Evolutionary conservation across 2,888 invertebrate genomes (phyloP).

Genomic region (Drosophila antonietae): DNA sequence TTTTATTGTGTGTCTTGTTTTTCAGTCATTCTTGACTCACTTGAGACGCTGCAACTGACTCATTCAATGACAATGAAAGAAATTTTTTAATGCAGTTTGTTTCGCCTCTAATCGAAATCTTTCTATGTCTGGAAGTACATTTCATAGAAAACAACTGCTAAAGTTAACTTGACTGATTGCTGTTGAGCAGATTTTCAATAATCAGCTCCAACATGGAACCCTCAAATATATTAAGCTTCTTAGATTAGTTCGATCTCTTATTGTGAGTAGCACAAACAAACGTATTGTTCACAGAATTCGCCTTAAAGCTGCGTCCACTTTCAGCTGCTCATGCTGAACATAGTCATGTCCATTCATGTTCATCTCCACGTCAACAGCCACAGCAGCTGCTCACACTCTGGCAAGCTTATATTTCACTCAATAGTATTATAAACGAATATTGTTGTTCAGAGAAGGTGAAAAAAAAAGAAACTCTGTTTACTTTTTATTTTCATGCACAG

Average conservation of each 20-base stretch:
- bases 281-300: too few relatives aligned
- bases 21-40: not conserved
- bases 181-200: too few relatives aligned
- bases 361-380: not conserved
- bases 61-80: not conserved
- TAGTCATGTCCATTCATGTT: not conserved
- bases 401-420: conserved; percentile 1
- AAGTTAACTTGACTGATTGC: too few relatives aligned
- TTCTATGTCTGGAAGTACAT: not conserved
- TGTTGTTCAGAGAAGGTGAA: not conserved
- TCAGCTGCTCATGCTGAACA: not conserved
- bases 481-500: not conserved
- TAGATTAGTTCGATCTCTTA: too few relatives aligned
- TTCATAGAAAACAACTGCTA: not conserved
- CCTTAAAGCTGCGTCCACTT: too few relatives aligned
- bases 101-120: not conserved
- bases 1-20: not conserved
- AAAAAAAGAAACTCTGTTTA: not conserved
- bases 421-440: conserved; percentile 2
- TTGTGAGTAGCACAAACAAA: too few relatives aligned
- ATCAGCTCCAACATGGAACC: too few relatives aligned
- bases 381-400: not conserved
- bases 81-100: not conserved
- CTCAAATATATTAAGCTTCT: too few relatives aligned
- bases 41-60: not conserved